A percentile compares a stretch with the other conserved stretches of the same genome.
Conservation (phyloP, 2,888 invertebrate genomes). For the Mechanitis messenoides region DNA sequence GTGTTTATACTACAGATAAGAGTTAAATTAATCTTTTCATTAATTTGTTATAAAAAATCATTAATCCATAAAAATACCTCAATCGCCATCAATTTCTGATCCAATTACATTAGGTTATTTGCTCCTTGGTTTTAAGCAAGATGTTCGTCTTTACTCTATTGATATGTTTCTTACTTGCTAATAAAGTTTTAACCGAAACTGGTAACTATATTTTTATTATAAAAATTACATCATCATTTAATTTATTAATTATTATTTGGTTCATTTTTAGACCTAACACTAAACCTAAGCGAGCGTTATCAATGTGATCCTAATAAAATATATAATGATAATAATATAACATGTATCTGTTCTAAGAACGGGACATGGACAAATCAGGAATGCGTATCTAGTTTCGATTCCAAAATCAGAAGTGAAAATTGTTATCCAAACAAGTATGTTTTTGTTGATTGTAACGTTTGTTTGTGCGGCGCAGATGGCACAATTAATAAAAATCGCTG, state of each 20-base stretch:
- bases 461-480: conserved; percentile 47
- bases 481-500: conserved; percentile 43
- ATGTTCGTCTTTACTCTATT: neutral
- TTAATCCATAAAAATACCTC: neutral
- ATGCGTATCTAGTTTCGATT: conserved; percentile 31
- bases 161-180: too few species aligned
- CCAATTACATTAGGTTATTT: neutral
- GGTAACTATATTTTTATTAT: too few species aligned
- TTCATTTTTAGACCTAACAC: neutral
- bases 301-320: conserved; percentile 42
- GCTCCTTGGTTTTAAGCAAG: neutral
- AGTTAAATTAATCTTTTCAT: too few species aligned
- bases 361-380: conserved; percentile 49
- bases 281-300: neutral
- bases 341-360: conserved; percentile 46
- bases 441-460: conserved; percentile 51
- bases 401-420: conserved; percentile 18
- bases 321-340: conserved; percentile 39
- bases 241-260: neutral
- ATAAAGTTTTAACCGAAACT: too few species aligned
- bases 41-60: neutral
- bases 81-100: neutral
- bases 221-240: too few species aligned
- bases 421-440: conserved; percentile 48
- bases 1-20: too few species aligned